Evolutionary conservation across 2,888 invertebrate genomes (phyloP).

Genomic region (Lithophane semibrunnea): DNA sequence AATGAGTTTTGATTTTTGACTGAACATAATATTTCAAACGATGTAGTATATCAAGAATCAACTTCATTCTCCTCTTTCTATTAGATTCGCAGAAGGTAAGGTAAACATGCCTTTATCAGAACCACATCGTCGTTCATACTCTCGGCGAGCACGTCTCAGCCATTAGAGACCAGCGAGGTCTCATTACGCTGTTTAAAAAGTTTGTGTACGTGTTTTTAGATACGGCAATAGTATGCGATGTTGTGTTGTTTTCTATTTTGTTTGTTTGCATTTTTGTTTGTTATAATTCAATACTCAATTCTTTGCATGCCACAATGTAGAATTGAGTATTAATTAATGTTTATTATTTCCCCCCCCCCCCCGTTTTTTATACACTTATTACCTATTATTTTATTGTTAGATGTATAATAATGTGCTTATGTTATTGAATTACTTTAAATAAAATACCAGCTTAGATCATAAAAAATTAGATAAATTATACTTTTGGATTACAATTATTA

Average conservation of each 20-base stretch:
- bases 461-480: too few species aligned
- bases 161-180: slow-evolving; percentile 49
- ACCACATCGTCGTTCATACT: slow-evolving; percentile 20
- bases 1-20: not conserved
- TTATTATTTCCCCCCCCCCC: too few species aligned
- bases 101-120: slow-evolving; percentile 57
- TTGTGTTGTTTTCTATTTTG: slow-evolving; percentile 9
- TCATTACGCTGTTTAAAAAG: slow-evolving; percentile 52
- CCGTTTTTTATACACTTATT: too few species aligned
- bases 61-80: not conserved
- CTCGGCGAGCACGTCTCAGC: slow-evolving; percentile 46
- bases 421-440: too few species aligned
- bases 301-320: too few species aligned
- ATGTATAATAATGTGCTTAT: too few species aligned
- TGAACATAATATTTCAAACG: not conserved
- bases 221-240: slow-evolving; percentile 32
- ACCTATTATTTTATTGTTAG: too few species aligned
- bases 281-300: not conserved
- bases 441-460: too few species aligned
- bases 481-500: not conserved
- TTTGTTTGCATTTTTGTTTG: slow-evolving; percentile 9
- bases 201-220: slow-evolving; percentile 51
- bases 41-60: not conserved
- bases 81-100: slow-evolving; percentile 28
- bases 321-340: too few species aligned